phyloP scores from a whole-genome alignment of 2,888 invertebrate species.

The Eupithecia tripunctaria region DNA sequence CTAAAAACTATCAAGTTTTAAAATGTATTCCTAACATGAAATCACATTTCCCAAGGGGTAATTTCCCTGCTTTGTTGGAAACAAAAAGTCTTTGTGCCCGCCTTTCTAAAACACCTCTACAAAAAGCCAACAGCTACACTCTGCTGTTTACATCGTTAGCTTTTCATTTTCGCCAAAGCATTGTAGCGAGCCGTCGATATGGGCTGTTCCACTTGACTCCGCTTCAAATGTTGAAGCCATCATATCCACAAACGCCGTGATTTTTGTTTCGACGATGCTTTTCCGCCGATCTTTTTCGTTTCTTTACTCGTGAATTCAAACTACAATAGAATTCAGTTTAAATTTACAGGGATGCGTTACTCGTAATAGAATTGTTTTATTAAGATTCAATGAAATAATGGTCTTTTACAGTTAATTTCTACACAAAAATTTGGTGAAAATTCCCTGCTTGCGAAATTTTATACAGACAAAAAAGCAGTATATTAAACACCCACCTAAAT shows the following conservation, averaged over 20 bases:
- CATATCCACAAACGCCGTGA: neutral
- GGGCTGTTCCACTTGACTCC: neutral
- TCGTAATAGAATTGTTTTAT: neutral
- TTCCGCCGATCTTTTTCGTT: neutral
- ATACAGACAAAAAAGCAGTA: neutral
- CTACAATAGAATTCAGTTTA: neutral
- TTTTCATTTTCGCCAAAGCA: slow-evolving; percentile 54
- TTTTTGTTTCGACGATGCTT: neutral
- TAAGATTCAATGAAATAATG: neutral
- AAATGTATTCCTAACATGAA: slow-evolving; percentile 18
- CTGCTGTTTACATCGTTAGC: slow-evolving; percentile 58
- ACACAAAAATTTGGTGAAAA: neutral
- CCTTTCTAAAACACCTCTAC: slow-evolving; percentile 33
- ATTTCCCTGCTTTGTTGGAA: slow-evolving; percentile 28
- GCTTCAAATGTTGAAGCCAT: neutral
- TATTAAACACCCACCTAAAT: neutral
- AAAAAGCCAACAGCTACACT: slow-evolving; percentile 32
- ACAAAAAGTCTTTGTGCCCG: slow-evolving; percentile 33
- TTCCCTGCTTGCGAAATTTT: neutral
- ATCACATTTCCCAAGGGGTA: slow-evolving; percentile 18
- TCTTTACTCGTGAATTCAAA: too few relatives aligned
- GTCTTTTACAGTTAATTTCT: neutral
- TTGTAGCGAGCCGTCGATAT: slow-evolving; percentile 14
- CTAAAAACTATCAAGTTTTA: slow-evolving; percentile 14
- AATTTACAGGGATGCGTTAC: neutral